Percentiles rank a stretch among this genome's conserved stretches.
Conservation (phyloP, 2,797 vertebrate species). For the Sebastes kiyomatsui region DNA sequence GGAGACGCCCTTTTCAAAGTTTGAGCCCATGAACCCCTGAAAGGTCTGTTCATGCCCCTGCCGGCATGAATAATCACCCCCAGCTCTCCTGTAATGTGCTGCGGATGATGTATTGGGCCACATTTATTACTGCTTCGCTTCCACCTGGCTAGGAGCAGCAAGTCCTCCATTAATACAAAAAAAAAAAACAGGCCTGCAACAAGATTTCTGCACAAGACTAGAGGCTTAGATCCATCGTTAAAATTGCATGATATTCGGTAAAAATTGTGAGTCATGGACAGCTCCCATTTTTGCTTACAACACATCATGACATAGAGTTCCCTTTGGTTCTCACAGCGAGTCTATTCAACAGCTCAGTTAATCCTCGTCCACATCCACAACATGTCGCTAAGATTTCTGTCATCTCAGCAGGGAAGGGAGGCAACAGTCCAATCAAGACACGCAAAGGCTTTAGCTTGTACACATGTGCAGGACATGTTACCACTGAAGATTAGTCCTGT, state of each 20-base stretch:
- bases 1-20: constrained; percentile 82
- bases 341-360: constrained; percentile 32
- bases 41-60: constrained; percentile 82
- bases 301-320: constrained; percentile 29
- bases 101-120: constrained; percentile 81
- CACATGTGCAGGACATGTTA: constrained; percentile 24
- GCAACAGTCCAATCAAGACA: constrained; percentile 27
- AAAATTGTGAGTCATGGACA: constrained; percentile 55
- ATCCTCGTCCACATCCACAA: constrained; percentile 34
- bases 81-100: constrained; percentile 80
- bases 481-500: constrained; percentile 54
- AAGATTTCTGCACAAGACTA: constrained; percentile 65
- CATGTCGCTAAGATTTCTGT: constrained; percentile 21
- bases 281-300: constrained; percentile 41
- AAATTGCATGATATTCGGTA: constrained; percentile 68
- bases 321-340: not conserved
- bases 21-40: constrained; percentile 80
- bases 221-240: constrained; percentile 56
- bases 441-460: constrained; percentile 26
- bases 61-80: constrained; percentile 83
- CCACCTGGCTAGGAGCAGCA: constrained; percentile 81
- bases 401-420: constrained; percentile 24
- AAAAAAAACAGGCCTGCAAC: constrained; percentile 47
- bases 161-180: constrained; percentile 77
- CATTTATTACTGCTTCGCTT: constrained; percentile 83